A percentile compares a stretch with the other conserved stretches of the same genome.
These are phyloP conservation scores for Spodoptera frugiperda DNA, from an alignment of 1,140 invertebrate species.

Conservation along the genomic window DNA sequence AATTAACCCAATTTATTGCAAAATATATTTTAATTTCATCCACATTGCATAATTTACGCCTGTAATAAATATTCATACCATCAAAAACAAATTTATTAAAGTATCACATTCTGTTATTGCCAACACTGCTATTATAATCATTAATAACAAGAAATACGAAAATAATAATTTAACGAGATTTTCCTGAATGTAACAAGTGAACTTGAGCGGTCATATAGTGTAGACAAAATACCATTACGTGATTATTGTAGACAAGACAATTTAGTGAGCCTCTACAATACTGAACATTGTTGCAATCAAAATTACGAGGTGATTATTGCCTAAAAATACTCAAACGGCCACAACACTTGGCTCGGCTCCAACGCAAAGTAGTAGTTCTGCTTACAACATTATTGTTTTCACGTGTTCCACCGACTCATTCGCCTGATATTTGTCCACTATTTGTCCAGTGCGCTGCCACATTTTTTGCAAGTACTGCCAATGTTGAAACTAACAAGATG, in stretches of 20 bases:
- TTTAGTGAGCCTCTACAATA: constrained; percentile 13
- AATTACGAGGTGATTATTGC: constrained; percentile 57
- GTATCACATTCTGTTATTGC: constrained; percentile 5
- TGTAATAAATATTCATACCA: neutral
- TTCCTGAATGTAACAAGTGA: neutral
- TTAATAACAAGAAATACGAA: constrained; percentile 11
- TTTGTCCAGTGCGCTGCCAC: neutral
- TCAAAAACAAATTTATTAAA: constrained; percentile 1
- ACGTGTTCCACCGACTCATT: constrained; percentile 10
- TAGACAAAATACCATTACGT: constrained; percentile 29
- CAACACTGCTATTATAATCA: constrained; percentile 19
- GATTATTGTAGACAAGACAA: constrained; percentile 29
- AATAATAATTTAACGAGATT: neutral
- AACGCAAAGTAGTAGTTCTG: constrained; percentile 50
- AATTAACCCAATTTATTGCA: neutral
- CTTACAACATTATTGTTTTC: constrained; percentile 26
- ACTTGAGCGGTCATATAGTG: neutral
- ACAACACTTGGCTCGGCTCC: constrained; percentile 55
- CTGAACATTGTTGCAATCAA: constrained; percentile 53
- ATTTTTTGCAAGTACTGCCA: neutral
- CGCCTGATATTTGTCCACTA: neutral
- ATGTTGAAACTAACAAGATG: neutral
- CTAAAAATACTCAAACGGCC: constrained; percentile 60
- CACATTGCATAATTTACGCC: neutral
- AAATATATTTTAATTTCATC: neutral